Percentiles rank a stretch among this genome's conserved stretches.
These are phyloP conservation scores for Melierax canorus DNA, from an alignment of 2,113 vertebrate genomes.

Conservation along the genomic window DNA sequence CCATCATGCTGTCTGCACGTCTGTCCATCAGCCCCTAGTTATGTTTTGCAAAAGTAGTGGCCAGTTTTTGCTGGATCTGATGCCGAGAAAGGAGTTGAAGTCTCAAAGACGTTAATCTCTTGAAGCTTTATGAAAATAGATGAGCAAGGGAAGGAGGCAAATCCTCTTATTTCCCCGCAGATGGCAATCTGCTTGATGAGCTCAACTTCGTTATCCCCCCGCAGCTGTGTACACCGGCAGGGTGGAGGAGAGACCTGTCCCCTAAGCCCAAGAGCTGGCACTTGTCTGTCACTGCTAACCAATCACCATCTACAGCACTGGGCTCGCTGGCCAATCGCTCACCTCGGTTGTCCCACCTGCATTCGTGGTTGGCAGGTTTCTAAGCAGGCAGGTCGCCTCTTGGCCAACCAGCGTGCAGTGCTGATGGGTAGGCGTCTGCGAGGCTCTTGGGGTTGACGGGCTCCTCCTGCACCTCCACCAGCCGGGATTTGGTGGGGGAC, in stretches of 20 bases:
- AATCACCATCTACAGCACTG: not conserved
- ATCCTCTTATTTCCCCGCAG: not conserved
- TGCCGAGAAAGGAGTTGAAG: not conserved
- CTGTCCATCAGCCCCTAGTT: not conserved
- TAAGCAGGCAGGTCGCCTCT: accelerated
- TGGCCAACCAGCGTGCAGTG: accelerated
- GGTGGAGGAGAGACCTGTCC: not conserved
- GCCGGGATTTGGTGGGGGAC: not conserved
- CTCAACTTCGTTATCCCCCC: not conserved
- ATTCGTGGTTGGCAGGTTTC: not conserved
- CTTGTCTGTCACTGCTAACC: not conserved
- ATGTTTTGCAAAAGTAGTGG: not conserved
- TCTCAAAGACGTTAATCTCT: not conserved
- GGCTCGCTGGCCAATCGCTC: not conserved
- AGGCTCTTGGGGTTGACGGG: not conserved
- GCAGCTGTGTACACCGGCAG: not conserved
- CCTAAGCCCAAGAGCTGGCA: not conserved
- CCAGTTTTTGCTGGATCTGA: not conserved
- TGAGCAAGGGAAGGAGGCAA: not conserved
- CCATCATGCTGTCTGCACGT: accelerated
- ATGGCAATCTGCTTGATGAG: not conserved
- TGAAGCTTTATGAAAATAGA: not conserved
- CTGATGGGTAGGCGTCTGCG: too few species aligned
- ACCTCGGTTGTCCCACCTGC: not conserved
- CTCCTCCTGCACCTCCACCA: not conserved